These are phyloP conservation scores for Prunella himalayana DNA, from an alignment of 2,113 vertebrate genomes.

Conservation along the genomic window DNA sequence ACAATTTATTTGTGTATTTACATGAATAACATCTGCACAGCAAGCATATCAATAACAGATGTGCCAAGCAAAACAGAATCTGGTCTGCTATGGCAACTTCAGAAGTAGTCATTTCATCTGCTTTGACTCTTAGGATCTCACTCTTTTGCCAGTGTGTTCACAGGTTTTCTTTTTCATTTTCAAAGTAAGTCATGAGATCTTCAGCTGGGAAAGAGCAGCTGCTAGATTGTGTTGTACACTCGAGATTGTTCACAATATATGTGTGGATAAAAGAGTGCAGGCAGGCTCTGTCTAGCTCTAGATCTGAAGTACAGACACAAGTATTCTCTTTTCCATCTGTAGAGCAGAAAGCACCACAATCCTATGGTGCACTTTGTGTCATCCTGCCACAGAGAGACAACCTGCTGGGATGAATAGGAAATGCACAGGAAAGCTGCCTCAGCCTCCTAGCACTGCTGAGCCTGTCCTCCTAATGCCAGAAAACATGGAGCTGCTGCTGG, in stretches of 20 bases:
- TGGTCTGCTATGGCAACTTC: neutral
- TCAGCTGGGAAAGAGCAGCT: neutral
- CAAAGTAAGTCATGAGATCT: neutral
- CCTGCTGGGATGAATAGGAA: slow-evolving; percentile 46
- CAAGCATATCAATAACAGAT: neutral
- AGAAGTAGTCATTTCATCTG: neutral
- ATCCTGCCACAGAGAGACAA: neutral
- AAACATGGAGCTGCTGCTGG: neutral
- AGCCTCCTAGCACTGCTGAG: neutral
- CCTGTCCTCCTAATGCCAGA: neutral
- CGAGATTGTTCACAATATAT: neutral
- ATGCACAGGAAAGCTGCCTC: slow-evolving; percentile 5
- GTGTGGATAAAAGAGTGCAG: neutral
- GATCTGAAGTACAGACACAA: neutral
- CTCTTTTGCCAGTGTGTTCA: neutral
- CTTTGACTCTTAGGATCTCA: neutral
- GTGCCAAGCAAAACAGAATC: neutral
- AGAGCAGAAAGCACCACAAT: neutral
- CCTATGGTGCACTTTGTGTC: neutral
- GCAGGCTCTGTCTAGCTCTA: neutral
- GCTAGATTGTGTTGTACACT: neutral
- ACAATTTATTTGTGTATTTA: neutral
- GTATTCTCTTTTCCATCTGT: neutral
- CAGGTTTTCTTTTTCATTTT: neutral
- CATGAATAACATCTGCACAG: neutral